Base-by-base conservation (phyloP, 2,888 invertebrate genomes). In the Molorchus minor region DNA sequence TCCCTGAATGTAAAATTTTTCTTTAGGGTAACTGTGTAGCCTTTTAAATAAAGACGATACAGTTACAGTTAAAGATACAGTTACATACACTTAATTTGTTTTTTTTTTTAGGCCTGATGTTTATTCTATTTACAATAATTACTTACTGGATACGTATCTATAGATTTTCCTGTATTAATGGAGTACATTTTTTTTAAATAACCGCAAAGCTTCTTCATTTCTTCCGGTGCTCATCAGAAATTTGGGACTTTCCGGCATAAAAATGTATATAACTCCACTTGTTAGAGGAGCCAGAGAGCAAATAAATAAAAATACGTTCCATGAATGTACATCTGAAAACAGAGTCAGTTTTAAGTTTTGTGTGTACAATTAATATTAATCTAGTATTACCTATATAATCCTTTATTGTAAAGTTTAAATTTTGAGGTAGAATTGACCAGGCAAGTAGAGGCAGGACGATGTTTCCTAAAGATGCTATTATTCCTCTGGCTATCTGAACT, bases 181-280 rank as follows among this genome's bases (percentile, higher is more conserved):
- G 80, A 75, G 73, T 88, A 92, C 16, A 93, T 88, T 62, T 73
- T n/a, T 82, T 60, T 81, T 80, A 66, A 91, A 86, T 1, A 90
- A 84, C 1, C 79, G 71, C 66, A 91, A 72, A 0, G 91, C 91
- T 69, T 89, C 86, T 4, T 85, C 83, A 61, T 87, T 87, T 36
- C 85, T 81, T 0, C 89, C 88, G 43, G 86, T 82, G 1, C 88
- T 85, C 85, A 92, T 87, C 2, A 91, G 81, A 77, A 89, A 92
- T 77, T 91, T 91, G 2, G 92, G 92, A 74, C 90, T 92, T 77
- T 93, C 92, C 0, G 91, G 90, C 58, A 89, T 81, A 59, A 84
- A 83, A 58, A 86, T 79, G 47, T 87, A 80, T 0, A 84, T 81
- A 30, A 87, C 62, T 0, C 88, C 88, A 4, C 90, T 86, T 0